Evolutionary conservation across 2,888 invertebrate species (phyloP), one percentile per base, ranked within the genome.

Genomic region (Drosophila imparisetae): DNA sequence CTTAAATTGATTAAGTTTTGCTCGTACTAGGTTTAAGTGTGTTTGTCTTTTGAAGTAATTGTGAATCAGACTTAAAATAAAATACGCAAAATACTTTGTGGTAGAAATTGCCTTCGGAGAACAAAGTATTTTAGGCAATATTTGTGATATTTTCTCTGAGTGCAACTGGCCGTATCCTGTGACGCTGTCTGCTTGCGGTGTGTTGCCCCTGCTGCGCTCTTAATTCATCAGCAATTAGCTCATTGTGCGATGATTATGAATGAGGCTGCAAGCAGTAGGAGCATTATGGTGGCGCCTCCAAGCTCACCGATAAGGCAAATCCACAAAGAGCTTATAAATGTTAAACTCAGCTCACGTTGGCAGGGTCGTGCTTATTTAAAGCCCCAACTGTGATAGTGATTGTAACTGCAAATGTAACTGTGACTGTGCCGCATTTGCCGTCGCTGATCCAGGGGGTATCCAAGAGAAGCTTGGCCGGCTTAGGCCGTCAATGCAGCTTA

Each of bases 291-390:
- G 21, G 57, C 34, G 57, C 57, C 71, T n/a, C 18, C 38, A 27
- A 27, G 8, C n/a, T 7, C 38, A 57, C 24, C 15, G 38, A 59
- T 10, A 34, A 21, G 58, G 45, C 55, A 82, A 82, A 82, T 80
- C 87, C 89, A 83, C 87, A 90, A 86, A 70, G 88, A 90, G 90
- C 90, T 86, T 86, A 81, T 62, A 57, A 75, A 83, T 84, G 82
- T 75, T 84, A 82, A 86, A 78, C 85, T 36, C 50, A 54, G 53
- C 18, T 52, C 27, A 24, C 40, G 55, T 42, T 49, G 53, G 45
- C 15, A 27, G 48, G 40, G 32, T 38, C 30, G 50, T 42, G 62
- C 81, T 77, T 73, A 73, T 69, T 50, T 67, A 66, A 79, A 77
- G 60, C 70, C 49, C 36, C 27, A 11, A 48, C 66, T 29, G 13